Evolutionary conservation across 2,113 vertebrate species (phyloP).

Genomic region (Cygnus atratus): DNA sequence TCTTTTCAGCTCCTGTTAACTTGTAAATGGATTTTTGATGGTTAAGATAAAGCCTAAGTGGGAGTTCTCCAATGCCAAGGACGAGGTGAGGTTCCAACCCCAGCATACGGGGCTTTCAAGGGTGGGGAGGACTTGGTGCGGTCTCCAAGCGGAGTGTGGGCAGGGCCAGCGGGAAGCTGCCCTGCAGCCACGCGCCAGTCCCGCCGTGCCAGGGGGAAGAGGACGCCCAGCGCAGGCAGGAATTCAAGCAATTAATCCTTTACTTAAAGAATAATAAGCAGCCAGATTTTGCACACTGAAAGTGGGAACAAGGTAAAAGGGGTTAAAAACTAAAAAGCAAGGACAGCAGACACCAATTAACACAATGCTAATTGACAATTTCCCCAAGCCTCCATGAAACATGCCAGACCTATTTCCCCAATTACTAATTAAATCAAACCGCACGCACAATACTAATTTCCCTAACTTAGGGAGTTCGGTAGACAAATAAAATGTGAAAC

Average conservation of each 20-base stretch:
- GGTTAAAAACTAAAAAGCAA: constrained; percentile 89
- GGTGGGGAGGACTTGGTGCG: neutral
- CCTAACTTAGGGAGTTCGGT: constrained; percentile 80
- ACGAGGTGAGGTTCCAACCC: neutral
- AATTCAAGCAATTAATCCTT: constrained; percentile 85
- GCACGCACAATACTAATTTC: constrained; percentile 83
- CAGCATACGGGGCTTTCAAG: neutral
- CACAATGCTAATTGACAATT: constrained; percentile 88
- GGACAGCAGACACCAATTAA: constrained; percentile 87
- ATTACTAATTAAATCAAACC: constrained; percentile 88
- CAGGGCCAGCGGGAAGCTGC: constrained; percentile 29
- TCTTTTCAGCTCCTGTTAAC: constrained; percentile 8
- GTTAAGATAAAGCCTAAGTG: neutral
- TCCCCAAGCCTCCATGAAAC: constrained; percentile 85
- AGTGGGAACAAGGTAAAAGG: constrained; percentile 85
- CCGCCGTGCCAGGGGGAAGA: constrained; percentile 47
- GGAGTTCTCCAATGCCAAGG: neutral
- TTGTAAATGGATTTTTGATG: neutral
- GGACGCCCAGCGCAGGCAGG: constrained; percentile 73
- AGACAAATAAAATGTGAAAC: constrained; percentile 82
- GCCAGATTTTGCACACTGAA: constrained; percentile 78
- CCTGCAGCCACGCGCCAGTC: constrained; percentile 41
- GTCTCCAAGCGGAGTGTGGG: constrained; percentile 4
- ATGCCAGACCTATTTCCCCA: constrained; percentile 85
- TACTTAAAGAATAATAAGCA: constrained; percentile 87